These are phyloP conservation scores for Clarias macrocephalus DNA, from an alignment of 2,113 vertebrate species.

Conservation along the genomic window DNA sequence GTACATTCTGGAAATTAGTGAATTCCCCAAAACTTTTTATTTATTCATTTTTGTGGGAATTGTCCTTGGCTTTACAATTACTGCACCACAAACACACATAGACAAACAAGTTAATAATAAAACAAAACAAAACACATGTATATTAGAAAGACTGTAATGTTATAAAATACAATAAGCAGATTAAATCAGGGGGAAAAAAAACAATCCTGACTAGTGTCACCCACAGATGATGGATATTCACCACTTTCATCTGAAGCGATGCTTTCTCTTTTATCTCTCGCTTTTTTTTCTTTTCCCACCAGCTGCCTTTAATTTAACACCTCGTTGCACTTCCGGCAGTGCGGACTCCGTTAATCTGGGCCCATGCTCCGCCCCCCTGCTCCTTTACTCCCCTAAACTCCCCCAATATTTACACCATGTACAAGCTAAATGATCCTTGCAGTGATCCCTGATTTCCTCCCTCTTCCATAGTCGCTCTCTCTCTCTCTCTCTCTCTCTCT, in stretches of 20 bases:
- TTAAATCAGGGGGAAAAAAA: not conserved
- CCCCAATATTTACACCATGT: constrained; percentile 79
- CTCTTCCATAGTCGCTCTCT: constrained; percentile 38
- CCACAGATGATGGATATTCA: constrained; percentile 23
- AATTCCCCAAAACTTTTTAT: too few species aligned
- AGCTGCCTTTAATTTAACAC: constrained; percentile 83
- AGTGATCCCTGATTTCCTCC: constrained; percentile 49
- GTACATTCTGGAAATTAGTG: not conserved
- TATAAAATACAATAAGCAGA: not conserved
- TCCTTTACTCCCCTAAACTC: constrained; percentile 64
- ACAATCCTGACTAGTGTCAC: not conserved
- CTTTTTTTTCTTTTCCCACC: constrained; percentile 66
- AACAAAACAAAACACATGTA: not conserved
- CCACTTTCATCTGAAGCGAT: constrained; percentile 57
- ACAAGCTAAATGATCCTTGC: constrained; percentile 76
- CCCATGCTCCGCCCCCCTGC: constrained; percentile 50
- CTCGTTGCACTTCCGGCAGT: constrained; percentile 80
- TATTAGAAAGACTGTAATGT: not conserved
- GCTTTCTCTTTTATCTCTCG: constrained; percentile 19
- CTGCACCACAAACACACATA: not conserved
- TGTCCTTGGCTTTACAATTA: not conserved
- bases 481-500: constrained; percentile 59
- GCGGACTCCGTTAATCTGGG: constrained; percentile 75
- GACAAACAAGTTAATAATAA: not conserved
- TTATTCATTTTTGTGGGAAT: not conserved